Base-by-base conservation (phyloP, 2,888 invertebrate species). In the Leptopilina drosophilae region DNA sequence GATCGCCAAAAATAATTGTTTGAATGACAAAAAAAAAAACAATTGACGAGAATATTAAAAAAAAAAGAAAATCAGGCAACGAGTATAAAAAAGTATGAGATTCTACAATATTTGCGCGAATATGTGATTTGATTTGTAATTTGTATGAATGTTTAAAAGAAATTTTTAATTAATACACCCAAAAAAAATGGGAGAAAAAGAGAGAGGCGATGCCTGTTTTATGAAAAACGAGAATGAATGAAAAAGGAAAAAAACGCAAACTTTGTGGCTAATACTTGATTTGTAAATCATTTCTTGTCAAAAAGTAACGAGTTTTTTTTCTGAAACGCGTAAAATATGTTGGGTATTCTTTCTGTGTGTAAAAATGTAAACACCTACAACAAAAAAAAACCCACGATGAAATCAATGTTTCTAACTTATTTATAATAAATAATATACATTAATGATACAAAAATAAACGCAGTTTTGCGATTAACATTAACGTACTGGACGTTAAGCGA, bases 241-340 rank as follows among this genome's bases (percentile, higher is more conserved):
- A 7, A n/a, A n/a, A 5, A 12, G 8, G 20, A 62, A 62, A 62
- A 82, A 82, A 81, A 84, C 83, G 87, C 83, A 87, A 49, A 87
- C 87, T 88, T 88, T 87, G 92, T 92, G 91, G 92, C 92, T 92
- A 33, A 92, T 91, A 93, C 92, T 92, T 93, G 91, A 93, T 93
- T 93, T 93, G 93, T 93, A 93, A 93, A 93, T 92, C 92, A 92
- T 92, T 93, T 93, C 92, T 93, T 92, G 92, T 92, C 92, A 86
- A 88, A 91, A 93, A 91, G 93, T 93, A 92, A 93, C 92, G 8
- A 92, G 92, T 93, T 93, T 59, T 49, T 33, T 59, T 93, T 93
- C 92, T 81, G 81, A 81, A 77, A 78, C 20, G 81, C 83, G 82
- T 82, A 83, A 33, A 33, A 83, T 78, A 76, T 81, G 89, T 89